Evolutionary conservation across 2,113 vertebrate genomes (phyloP).

Genomic region (Bufo gargarizans): DNA sequence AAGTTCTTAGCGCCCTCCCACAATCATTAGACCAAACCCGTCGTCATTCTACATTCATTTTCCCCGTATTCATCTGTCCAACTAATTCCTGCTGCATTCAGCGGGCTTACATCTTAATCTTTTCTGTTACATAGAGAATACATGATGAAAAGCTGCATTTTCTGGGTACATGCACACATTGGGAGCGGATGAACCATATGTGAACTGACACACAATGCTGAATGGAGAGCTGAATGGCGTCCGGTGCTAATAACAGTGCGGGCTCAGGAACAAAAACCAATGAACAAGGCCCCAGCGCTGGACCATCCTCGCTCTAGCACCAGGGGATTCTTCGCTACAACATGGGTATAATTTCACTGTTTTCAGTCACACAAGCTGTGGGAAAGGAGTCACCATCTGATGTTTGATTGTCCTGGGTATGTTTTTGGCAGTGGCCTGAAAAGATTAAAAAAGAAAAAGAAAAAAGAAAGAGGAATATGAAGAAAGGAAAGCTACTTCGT

Average conservation of each 20-base stretch:
- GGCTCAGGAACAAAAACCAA: conserved; percentile 77
- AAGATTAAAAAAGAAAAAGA: conserved; percentile 55
- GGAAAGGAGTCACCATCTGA: conserved; percentile 87
- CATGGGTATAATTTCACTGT: conserved; percentile 85
- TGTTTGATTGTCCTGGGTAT: conserved; percentile 83
- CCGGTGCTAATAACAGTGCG: conserved; percentile 78
- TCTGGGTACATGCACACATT: conserved; percentile 99
- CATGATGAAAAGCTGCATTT: conserved; percentile 93
- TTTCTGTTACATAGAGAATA: conserved; percentile 92
- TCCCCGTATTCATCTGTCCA: conserved; percentile 85
- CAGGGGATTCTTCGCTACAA: conserved; percentile 75
- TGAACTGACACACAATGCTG: conserved; percentile 90
- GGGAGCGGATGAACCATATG: conserved; percentile 95
- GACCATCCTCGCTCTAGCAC: conserved; percentile 73
- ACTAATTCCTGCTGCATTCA: conserved; percentile 86
- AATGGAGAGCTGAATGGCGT: conserved; percentile 82
- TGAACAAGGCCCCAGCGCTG: conserved; percentile 74
- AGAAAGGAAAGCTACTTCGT: conserved; percentile 70
- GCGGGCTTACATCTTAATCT: conserved; percentile 96
- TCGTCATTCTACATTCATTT: conserved; percentile 86
- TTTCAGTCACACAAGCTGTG: conserved; percentile 85
- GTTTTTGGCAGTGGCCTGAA: conserved; percentile 79
- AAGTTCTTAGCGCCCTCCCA: conserved; percentile 84
- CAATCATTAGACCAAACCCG: conserved; percentile 83
- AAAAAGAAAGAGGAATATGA: conserved; percentile 23